Base-by-base conservation (phyloP, 2,888 invertebrate genomes). In the Zele albiditarsus region DNA sequence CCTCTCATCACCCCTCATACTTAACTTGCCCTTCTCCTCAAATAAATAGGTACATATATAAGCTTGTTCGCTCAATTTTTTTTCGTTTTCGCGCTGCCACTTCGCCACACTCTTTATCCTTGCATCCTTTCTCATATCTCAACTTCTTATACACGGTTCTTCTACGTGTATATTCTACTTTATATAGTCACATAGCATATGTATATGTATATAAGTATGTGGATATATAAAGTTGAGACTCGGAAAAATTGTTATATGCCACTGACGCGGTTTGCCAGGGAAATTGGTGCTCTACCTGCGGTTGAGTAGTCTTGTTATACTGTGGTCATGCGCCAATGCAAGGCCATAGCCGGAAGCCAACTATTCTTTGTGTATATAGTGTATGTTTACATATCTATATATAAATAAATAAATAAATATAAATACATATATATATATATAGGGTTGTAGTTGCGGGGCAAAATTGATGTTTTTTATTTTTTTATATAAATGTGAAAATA, bases 281-380 rank as follows among this genome's bases (percentile, higher is more conserved):
- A 74, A 74, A 74, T 74, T 74, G 73, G 73, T 73, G 73, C 67
- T 73, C 42, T 28, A 58, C 69, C 58, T 69, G 72, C 65, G 72
- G 57, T 72, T 65, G 72, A 72, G 73, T 68, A 57, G 73, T 73
- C 73, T 73, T 67, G 67, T 73, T 73, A 73, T 67, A 49, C 46
- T 25, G 67, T 67, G 25, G 42, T 53, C 20, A 67, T 66, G 63
- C 67, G 53, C 67, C 73, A 65, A 73, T 38, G 67, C 28, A 20
- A 68, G 31, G 68, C 68, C 46, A 67, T 53, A 49, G 28, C 28
- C 28, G 68, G 23, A 20, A 28, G 49, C 53, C 33, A 65, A 65
- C 23, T 38, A 0, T 63, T 23, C 23, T 20, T 28, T 28, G 28
- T 62, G 12, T 28, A 62, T 62, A 62, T 27, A 27, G 14, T 28